Percentiles rank a stretch among this genome's conserved stretches.
Evolutionary conservation across 2,888 invertebrate species (phyloP).

Genomic region (Drosophila paramelanica): DNA sequence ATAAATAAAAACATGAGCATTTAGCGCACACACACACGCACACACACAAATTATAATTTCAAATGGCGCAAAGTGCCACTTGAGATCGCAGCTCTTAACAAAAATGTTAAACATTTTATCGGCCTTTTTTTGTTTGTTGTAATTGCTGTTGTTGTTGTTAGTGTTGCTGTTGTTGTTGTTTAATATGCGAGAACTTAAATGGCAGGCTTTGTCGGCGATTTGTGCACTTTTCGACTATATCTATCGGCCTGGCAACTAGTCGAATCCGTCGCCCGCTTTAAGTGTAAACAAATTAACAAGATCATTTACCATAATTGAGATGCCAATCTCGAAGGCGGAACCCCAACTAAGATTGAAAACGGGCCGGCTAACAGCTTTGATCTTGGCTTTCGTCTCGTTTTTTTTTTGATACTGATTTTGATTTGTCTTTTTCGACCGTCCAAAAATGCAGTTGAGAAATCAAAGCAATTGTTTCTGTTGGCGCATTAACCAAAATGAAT

Average conservation of each 20-base stretch:
- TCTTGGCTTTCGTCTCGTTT: conserved; percentile 39
- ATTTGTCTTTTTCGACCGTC: conserved; percentile 21
- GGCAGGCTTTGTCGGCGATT: conserved; percentile 69
- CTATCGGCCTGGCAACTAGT: conserved; percentile 57
- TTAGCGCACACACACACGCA: conserved; percentile 70
- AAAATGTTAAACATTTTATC: conserved; percentile 74
- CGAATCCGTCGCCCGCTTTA: conserved; percentile 53
- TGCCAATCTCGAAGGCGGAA: conserved; percentile 66
- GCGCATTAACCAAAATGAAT: conserved; percentile 51
- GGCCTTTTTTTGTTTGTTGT: conserved; percentile 43
- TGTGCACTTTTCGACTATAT: conserved; percentile 49
- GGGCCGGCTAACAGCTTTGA: conserved; percentile 42
- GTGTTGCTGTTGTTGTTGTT: conserved; percentile 40
- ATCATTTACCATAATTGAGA: conserved; percentile 74
- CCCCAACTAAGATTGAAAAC: conserved; percentile 46
- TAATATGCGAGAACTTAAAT: conserved; percentile 66
- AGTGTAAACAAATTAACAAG: conserved; percentile 80
- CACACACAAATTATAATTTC: conserved; percentile 78
- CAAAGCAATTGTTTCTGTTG: conserved; percentile 53
- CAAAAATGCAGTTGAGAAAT: conserved; percentile 38
- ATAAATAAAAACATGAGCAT: conserved; percentile 63
- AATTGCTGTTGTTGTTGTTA: conserved; percentile 11
- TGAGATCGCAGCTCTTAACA: conserved; percentile 64
- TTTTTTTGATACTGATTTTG: not conserved
- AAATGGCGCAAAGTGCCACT: conserved; percentile 76